Conservation (phyloP, 2,888 invertebrate genomes). For the Cybosia mesomella region DNA sequence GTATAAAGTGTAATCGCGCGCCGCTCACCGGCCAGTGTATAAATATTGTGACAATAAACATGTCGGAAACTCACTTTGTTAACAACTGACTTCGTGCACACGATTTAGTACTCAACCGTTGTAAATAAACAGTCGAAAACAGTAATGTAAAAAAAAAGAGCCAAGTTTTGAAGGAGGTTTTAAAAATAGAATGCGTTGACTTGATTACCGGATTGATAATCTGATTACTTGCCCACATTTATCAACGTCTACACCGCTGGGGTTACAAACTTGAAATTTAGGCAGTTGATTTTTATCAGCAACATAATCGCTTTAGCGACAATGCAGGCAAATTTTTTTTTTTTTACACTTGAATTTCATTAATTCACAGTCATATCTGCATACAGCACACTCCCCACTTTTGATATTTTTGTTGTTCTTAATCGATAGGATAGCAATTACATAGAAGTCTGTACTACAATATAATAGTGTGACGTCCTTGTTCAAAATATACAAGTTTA, state of each 20-base stretch:
- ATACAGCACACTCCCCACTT: no score
- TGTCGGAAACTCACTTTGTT: constrained; percentile 30
- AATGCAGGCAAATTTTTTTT: no score
- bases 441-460: no score
- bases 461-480: no score
- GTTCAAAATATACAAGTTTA: no score
- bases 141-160: constrained; percentile 14
- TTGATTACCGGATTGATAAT: not conserved
- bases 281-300: no score
- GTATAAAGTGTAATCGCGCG: constrained; percentile 34
- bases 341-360: no score
- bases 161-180: constrained; percentile 8
- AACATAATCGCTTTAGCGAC: no score
- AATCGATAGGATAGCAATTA: no score
- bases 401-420: no score
- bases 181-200: not conserved
- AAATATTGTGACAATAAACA: constrained; percentile 47
- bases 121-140: constrained; percentile 29
- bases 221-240: not conserved
- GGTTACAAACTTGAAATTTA: no score
- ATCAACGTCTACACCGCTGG: not conserved
- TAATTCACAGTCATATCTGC: no score
- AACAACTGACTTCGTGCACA: constrained; percentile 41
- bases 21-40: constrained; percentile 28
- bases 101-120: constrained; percentile 35